Conservation (phyloP, 2,113 vertebrate species). For the Scartelaos histophorus region DNA sequence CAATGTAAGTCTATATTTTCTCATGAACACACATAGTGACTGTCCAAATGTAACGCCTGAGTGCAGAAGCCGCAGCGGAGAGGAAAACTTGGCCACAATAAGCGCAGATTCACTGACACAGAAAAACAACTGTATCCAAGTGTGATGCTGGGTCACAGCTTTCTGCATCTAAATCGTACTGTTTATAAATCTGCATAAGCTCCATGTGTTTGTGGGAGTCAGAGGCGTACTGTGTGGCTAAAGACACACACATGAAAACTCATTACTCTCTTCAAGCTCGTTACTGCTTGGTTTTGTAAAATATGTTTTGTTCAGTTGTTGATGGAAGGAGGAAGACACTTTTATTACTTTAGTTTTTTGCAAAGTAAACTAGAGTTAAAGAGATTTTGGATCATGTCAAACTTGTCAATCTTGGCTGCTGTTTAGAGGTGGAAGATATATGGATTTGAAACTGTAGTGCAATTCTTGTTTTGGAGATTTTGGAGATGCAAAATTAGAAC, state of each 20-base stretch:
- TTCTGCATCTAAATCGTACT: neutral
- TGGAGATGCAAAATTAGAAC: too few species aligned
- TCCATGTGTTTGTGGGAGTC: neutral
- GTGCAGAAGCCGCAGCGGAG: neutral
- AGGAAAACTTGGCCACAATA: neutral
- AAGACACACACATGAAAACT: neutral
- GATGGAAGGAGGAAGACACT: neutral
- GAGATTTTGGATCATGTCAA: neutral
- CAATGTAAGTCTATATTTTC: neutral
- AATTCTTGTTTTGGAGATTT: too few species aligned
- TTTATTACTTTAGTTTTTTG: neutral
- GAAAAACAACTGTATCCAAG: slow-evolving; percentile 1
- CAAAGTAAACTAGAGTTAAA: too few species aligned
- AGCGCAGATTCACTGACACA: neutral
- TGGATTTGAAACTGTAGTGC: too few species aligned
- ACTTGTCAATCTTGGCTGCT: too few species aligned
- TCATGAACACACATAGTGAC: neutral
- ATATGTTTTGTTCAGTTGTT: neutral
- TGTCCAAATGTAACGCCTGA: neutral
- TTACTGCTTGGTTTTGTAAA: neutral
- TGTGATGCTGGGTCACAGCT: neutral
- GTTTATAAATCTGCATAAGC: neutral
- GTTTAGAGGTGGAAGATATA: too few species aligned
- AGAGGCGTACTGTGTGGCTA: neutral
- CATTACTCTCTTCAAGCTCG: neutral